Evolutionary conservation across 2,797 vertebrate species (phyloP).

Genomic region (Sandelia bainsii): DNA sequence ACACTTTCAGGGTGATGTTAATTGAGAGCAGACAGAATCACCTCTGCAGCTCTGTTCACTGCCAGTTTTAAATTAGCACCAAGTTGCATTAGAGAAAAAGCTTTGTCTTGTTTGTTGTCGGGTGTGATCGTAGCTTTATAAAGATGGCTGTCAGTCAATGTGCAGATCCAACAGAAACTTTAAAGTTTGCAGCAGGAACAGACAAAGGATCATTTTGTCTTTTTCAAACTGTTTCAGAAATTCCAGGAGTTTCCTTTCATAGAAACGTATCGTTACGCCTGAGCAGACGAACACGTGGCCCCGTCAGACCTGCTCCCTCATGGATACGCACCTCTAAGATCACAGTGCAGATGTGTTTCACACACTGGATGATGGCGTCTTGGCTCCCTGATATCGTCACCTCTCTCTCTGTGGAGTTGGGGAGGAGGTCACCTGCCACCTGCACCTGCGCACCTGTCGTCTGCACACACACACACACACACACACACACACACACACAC

Average conservation of each 20-base stretch:
- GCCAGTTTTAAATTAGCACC: conserved; percentile 10
- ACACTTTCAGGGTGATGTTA: conserved; percentile 14
- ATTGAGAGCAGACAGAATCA: conserved; percentile 12
- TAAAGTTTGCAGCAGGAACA: no score
- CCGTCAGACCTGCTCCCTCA: no score
- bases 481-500: conserved; percentile 28
- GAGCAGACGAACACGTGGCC: no score
- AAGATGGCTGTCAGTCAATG: no score
- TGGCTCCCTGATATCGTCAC: conserved; percentile 95
- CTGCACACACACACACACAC: conserved; percentile 70
- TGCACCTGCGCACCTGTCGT: conserved; percentile 95
- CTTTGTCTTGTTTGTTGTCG: neutral
- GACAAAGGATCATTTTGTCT: no score
- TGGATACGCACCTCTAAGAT: conserved; percentile 90
- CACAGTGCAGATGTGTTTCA: conserved; percentile 96
- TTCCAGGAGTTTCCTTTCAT: no score
- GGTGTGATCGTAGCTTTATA: neutral
- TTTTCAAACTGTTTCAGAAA: no score
- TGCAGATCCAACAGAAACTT: no score
- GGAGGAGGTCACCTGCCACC: conserved; percentile 95
- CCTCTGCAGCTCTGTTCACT: neutral
- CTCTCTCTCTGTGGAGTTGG: conserved; percentile 96
- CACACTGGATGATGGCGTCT: conserved; percentile 95
- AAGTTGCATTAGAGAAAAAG: conserved; percentile 19
- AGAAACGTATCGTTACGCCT: no score